Base-by-base conservation (phyloP, 2,888 invertebrate genomes). In the Auanema freiburgensis region DNA sequence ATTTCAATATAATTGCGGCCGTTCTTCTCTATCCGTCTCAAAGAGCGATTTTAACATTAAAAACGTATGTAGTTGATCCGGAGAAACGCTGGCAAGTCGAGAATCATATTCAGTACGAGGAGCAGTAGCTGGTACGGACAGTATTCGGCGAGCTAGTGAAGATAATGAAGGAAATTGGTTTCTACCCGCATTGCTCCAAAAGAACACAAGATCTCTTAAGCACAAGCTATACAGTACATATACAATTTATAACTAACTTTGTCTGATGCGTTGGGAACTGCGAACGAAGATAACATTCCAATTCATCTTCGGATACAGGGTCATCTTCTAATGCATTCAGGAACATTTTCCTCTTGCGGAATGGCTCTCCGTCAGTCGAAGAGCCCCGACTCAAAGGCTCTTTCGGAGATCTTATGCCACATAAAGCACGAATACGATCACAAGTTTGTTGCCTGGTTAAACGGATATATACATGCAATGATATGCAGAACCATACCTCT, bases 171-270 rank as follows among this genome's bases (percentile, higher is more conserved):
- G 79, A 63, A 78, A 80, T 42, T 79, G 72, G 8, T 65, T 44
- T 42, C 72, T 72, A 11, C 80, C 79, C 16, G 69, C 66, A 21
- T 73, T 70, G 16, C 71, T 71, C 80, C 80, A 80, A 67, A 80
- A 80, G 24, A 71, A 71, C 56, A 76, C 72, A 50, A 80, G 70
- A 56, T 76, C 73, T 67, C 79, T 78, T 52, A 59, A 59, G 42
- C 5, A 49, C 12, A 43, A 43, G n/a, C n/a, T n/a, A n/a, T n/a
- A 16, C n/a, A 8, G 14, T 10, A 54, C 18, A 23, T 12, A 5
- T 21, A 21, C 3, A 5, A 52, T 24, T 21, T 21, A 16, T n/a
- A 24, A 65, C 67, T 63, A 51, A 72, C 72, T 68, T 66, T 14
- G 68, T 71, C 43, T 66, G 67, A 44, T 66, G 57, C 40, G 68